phyloP scores from a whole-genome alignment of 2,888 invertebrate genomes.

The Tenthredo mesomela region DNA sequence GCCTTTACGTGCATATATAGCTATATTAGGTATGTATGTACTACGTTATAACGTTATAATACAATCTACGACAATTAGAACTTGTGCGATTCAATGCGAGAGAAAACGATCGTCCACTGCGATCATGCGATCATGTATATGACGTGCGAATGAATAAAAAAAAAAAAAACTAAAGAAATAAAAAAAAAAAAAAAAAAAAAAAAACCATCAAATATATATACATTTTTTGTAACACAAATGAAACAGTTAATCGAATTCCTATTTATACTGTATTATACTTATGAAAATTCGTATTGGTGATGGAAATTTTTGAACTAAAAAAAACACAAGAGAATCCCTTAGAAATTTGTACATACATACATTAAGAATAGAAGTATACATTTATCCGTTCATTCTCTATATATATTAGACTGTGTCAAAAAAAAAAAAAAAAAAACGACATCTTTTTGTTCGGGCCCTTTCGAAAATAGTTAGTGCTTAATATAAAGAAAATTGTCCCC shows the following conservation, averaged over 20 bases:
- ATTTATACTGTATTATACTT: not conserved
- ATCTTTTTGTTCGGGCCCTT: no score
- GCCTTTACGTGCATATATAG: not conserved
- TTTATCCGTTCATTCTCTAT: not conserved
- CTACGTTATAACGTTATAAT: not conserved
- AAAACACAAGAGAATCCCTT: no score
- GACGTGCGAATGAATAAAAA: not conserved
- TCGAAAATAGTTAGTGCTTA: no score
- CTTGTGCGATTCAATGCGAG: slow-evolving; percentile 31
- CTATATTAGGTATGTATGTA: not conserved
- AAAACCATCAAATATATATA: not conserved
- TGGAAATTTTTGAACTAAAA: no score
- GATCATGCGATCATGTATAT: no score
- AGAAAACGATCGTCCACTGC: slow-evolving; percentile 13
- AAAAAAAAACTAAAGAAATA: not conserved
- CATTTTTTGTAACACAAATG: not conserved
- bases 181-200: not conserved
- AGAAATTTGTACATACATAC: no score
- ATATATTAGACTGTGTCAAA: no score
- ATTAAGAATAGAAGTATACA: no score
- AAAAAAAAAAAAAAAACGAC: no score
- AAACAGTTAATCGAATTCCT: not conserved
- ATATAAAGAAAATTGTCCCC: no score
- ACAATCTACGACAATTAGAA: slow-evolving; percentile 29
- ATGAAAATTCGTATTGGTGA: not conserved